Percentiles rank a stretch among this genome's conserved stretches.
Conservation (phyloP, 2,113 vertebrate genomes). For the Chroicocephalus ridibundus region DNA sequence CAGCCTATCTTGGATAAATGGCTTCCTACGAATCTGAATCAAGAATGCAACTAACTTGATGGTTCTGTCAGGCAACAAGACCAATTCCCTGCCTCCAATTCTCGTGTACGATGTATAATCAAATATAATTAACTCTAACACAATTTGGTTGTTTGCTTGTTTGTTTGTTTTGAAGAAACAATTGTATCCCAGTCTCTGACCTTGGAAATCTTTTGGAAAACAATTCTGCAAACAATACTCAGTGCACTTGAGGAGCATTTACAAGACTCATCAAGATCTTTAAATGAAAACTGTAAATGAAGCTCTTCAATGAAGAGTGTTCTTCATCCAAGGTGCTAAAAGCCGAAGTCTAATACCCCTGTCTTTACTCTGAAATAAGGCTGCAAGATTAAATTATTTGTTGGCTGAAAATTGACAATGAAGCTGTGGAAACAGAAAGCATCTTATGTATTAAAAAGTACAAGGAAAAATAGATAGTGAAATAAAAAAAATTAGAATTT, state of each 20-base stretch:
- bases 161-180: background rate
- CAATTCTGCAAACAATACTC: background rate
- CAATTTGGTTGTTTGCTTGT: background rate
- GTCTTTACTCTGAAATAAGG: background rate
- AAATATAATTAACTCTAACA: background rate
- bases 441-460: background rate
- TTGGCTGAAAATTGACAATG: background rate
- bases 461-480: background rate
- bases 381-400: background rate
- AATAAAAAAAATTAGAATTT: background rate
- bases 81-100: background rate
- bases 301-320: background rate
- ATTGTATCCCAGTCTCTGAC: background rate
- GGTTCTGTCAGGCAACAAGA: background rate
- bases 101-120: background rate
- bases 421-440: background rate
- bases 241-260: background rate
- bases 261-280: background rate
- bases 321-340: background rate
- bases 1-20: background rate
- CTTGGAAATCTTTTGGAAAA: background rate
- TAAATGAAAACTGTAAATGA: background rate
- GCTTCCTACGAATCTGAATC: background rate
- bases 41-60: background rate
- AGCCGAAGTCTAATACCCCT: background rate